phyloP scores from a whole-genome alignment of 2,888 invertebrate species.

The Drosophila ustulata region DNA sequence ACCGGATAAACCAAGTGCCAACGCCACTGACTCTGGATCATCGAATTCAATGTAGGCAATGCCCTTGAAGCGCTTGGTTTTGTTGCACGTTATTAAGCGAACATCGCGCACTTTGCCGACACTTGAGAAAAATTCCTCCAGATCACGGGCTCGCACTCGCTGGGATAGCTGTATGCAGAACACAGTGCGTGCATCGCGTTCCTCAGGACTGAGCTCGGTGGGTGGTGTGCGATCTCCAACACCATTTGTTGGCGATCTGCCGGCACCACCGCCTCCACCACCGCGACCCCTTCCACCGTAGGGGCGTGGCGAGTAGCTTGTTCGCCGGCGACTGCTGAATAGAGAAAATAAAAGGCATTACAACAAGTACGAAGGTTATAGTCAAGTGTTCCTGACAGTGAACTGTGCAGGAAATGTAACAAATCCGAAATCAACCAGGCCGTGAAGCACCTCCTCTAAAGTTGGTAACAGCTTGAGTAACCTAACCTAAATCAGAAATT shows the following conservation, averaged over 20 bases:
- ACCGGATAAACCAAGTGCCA: conserved; percentile 97
- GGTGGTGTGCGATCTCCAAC: conserved; percentile 87
- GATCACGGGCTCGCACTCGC: conserved; percentile 95
- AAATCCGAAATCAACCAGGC: too few relatives aligned
- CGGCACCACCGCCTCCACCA: conserved; percentile 69
- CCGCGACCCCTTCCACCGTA: conserved; percentile 83
- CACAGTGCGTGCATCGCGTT: conserved; percentile 98
- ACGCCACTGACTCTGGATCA: conserved; percentile 98
- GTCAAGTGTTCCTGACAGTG: too few relatives aligned
- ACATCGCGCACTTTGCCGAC: conserved; percentile 99
- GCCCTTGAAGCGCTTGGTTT: conserved; percentile 99
- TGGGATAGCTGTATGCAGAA: conserved; percentile 99
- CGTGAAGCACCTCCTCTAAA: too few relatives aligned
- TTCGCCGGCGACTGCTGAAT: conserved; percentile 79
- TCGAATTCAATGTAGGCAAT: conserved; percentile 99
- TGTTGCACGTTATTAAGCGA: conserved; percentile 98
- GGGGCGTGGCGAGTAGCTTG: conserved; percentile 85
- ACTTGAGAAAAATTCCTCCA: conserved; percentile 99
- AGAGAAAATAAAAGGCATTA: neutral
- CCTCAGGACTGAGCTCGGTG: conserved; percentile 96
- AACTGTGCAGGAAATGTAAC: too few relatives aligned
- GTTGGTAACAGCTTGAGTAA: too few relatives aligned
- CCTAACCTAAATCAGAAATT: too few relatives aligned
- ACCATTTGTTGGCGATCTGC: conserved; percentile 85
- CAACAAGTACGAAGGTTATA: too few relatives aligned